These are phyloP conservation scores for Gallinago paraguaiae DNA, from an alignment of 2,113 vertebrate genomes.

Conservation along the genomic window DNA sequence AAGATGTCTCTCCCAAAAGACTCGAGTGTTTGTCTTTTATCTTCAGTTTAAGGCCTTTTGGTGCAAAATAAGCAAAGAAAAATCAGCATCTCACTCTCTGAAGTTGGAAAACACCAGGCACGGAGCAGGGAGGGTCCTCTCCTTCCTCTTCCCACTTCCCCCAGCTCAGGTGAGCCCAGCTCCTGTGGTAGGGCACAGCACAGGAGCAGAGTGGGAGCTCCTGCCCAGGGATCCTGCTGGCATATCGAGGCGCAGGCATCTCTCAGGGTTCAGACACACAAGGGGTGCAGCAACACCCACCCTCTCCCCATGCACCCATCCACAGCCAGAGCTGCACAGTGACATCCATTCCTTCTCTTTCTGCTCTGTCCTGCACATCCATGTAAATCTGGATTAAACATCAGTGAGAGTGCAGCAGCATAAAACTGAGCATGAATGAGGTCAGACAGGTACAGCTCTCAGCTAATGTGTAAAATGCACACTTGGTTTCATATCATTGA, in stretches of 20 bases:
- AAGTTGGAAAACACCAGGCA: background rate
- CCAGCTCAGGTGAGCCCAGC: fast-evolving
- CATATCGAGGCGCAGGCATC: fast-evolving
- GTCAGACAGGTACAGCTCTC: background rate
- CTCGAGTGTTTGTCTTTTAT: background rate
- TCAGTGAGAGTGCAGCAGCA: background rate
- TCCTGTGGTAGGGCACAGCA: background rate
- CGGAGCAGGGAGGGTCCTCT: background rate
- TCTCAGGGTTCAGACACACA: fast-evolving
- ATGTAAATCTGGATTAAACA: background rate
- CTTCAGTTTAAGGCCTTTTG: background rate
- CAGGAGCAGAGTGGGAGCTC: background rate
- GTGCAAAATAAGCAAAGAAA: background rate
- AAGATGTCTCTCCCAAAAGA: background rate
- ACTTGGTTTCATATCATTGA: slow-evolving; percentile 5
- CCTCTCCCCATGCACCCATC: fast-evolving
- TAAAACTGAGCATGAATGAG: background rate
- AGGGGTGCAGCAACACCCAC: background rate
- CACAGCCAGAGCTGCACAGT: background rate
- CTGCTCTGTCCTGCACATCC: background rate
- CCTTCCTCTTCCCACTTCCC: background rate
- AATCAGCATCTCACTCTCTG: background rate
- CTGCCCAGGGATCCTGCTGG: background rate
- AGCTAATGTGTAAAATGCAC: slow-evolving; percentile 22
- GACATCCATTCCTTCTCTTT: background rate